Evolutionary conservation across 2,888 invertebrate genomes (phyloP), one percentile per base, ranked within the genome.

Genomic region (Netelia fuscicornis): DNA sequence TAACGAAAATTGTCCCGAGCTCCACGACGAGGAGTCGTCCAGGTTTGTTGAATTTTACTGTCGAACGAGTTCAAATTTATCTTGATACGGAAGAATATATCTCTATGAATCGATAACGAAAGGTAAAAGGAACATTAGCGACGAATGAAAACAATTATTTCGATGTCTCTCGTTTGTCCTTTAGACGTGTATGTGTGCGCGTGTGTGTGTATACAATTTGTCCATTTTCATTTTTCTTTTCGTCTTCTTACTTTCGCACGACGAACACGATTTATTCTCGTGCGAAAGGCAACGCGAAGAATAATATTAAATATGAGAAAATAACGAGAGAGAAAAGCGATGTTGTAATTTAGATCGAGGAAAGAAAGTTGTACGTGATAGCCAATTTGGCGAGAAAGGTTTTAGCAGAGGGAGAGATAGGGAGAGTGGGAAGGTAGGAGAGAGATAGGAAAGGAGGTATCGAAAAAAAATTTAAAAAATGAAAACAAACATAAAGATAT

Each of bases 181-280:
- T 67, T 78, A 83, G 72, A 78, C 25, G 60, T 77, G 76, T 70
- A 71, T 76, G 52, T 54, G 37, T 25, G 52, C 2, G 56, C 20
- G n/a, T 56, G 56, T 56, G 25, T 62, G 62, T 30, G 62, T 62
- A 30, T 62, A 30, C 11, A 62, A 20, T 58, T 54, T 11, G 54
- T 58, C 20, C 10, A 42, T 65, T 65, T 65, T 65, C 20, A 8
- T 44, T 44, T 44, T 20, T 42, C 13, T 44, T 44, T 65, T 37
- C 64, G 64, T 25, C 17, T 54, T 54, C 6, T 17, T 54, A n/a
- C 54, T 54, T 82, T 84, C 76, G 82, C 83, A 83, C 79, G 82
- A 82, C 85, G 77, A 5, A 75, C 81, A 78, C 77, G 64, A 65
- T 42, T 65, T 44, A 20, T 65, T 65, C 17, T 3, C 20, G 52